A percentile compares a stretch with the other conserved stretches of the same genome.
Conservation (phyloP, 2,797 vertebrate genomes). For the Hoplostethus mediterraneus region DNA sequence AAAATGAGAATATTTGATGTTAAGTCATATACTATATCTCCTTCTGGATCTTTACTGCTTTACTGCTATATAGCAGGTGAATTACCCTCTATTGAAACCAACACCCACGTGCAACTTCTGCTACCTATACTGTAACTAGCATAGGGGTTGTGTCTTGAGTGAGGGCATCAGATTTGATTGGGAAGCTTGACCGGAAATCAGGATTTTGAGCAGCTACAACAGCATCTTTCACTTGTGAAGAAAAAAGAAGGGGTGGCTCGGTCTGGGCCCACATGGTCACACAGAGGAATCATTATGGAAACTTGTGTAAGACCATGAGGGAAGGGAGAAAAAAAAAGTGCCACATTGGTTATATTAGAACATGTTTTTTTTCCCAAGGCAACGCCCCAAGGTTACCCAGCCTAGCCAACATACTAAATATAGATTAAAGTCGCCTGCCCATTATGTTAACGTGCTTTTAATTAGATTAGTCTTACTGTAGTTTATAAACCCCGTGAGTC, state of each 20-base stretch:
- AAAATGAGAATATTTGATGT: slow-evolving; percentile 25
- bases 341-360: slow-evolving; percentile 24
- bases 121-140: background rate
- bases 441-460: slow-evolving; percentile 62
- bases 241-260: slow-evolving; percentile 26
- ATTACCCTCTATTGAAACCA: background rate
- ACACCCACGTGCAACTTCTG: background rate
- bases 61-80: background rate
- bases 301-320: slow-evolving; percentile 31
- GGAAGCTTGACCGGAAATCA: slow-evolving; percentile 22
- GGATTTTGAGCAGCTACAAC: slow-evolving; percentile 64
- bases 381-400: slow-evolving; percentile 56
- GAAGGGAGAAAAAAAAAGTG: slow-evolving; percentile 12
- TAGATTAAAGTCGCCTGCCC: slow-evolving; percentile 56
- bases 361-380: slow-evolving; percentile 40
- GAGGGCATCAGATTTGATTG: background rate
- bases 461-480: slow-evolving; percentile 65
- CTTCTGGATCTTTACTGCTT: background rate
- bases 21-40: background rate
- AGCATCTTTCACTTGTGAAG: slow-evolving; percentile 62
- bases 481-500: slow-evolving; percentile 54
- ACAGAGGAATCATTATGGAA: slow-evolving; percentile 70
- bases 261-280: slow-evolving; percentile 31
- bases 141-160: background rate
- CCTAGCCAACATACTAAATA: slow-evolving; percentile 63